Percentiles rank a stretch among this genome's conserved stretches.
phyloP scores from a whole-genome alignment of 2,797 vertebrate genomes.

The Phrynocephalus forsythii region DNA sequence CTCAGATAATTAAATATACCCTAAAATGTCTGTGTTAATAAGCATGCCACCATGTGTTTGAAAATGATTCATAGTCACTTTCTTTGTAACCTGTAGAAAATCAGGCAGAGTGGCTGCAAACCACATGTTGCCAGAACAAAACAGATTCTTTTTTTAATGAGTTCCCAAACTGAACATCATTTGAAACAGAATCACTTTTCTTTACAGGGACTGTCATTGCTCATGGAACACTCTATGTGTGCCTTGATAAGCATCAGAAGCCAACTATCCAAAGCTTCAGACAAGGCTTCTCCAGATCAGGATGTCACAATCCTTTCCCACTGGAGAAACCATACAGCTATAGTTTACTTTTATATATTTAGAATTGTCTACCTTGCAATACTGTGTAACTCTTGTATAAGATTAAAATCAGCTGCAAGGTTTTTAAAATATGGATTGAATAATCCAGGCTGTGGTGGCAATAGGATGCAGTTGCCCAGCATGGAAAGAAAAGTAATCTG shows the following conservation, averaged over 20 bases:
- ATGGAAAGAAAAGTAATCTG: background rate
- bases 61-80: conserved; percentile 25
- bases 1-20: conserved; percentile 23
- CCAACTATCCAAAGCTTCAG: background rate
- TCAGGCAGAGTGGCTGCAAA: background rate
- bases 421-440: background rate
- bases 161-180: background rate
- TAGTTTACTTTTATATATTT: background rate
- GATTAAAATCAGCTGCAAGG: too few relatives aligned
- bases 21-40: conserved; percentile 13
- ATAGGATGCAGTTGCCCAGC: background rate
- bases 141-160: background rate
- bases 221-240: background rate
- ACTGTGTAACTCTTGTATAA: too few relatives aligned
- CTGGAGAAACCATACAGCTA: background rate
- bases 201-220: background rate
- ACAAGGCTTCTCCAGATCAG: too few relatives aligned
- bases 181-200: background rate
- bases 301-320: too few relatives aligned
- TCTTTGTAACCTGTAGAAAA: background rate
- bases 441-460: background rate
- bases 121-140: background rate
- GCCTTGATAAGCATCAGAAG: background rate
- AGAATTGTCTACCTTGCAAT: background rate
- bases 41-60: conserved; percentile 19